A percentile compares a stretch with the other conserved stretches of the same genome.
phyloP scores from a whole-genome alignment of 2,888 invertebrate species.

The Troilus luridus region DNA sequence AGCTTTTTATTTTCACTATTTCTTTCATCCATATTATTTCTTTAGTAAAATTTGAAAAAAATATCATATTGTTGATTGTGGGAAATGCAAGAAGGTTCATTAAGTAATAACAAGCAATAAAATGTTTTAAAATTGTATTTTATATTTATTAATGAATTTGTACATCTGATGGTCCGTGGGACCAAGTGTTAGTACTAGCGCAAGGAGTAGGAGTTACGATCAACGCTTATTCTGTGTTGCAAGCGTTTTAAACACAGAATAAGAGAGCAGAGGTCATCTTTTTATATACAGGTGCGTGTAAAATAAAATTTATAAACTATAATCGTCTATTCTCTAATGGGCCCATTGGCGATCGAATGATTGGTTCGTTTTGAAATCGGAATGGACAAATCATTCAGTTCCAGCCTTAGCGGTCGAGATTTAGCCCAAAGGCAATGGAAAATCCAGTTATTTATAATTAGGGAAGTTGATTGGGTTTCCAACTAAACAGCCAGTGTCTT shows the following conservation, averaged over 20 bases:
- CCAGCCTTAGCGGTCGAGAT: neutral
- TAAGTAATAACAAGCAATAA: too few relatives aligned
- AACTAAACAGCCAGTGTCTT: neutral
- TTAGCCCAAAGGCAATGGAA: neutral
- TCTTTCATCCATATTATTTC: too few relatives aligned
- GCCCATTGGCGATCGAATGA: neutral
- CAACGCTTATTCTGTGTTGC: too few relatives aligned
- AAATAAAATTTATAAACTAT: neutral
- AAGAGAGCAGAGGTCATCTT: neutral
- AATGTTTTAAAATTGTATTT: too few relatives aligned
- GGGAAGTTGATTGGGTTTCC: conserved; percentile 6
- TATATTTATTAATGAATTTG: too few relatives aligned
- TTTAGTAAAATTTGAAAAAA: too few relatives aligned
- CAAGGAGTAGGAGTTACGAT: too few relatives aligned
- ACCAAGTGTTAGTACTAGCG: too few relatives aligned
- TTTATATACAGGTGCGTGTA: neutral
- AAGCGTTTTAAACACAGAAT: neutral
- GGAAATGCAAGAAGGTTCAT: too few relatives aligned
- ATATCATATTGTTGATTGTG: too few relatives aligned
- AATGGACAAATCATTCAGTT: neutral
- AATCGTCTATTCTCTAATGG: neutral
- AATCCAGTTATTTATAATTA: conserved; percentile 20
- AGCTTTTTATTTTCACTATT: too few relatives aligned
- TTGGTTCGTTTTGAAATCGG: neutral
- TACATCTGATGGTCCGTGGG: too few relatives aligned